A percentile compares a stretch with the other conserved stretches of the same genome.
phyloP scores from a whole-genome alignment of 2,888 invertebrate species.

The Taphrorychus bicolor region DNA sequence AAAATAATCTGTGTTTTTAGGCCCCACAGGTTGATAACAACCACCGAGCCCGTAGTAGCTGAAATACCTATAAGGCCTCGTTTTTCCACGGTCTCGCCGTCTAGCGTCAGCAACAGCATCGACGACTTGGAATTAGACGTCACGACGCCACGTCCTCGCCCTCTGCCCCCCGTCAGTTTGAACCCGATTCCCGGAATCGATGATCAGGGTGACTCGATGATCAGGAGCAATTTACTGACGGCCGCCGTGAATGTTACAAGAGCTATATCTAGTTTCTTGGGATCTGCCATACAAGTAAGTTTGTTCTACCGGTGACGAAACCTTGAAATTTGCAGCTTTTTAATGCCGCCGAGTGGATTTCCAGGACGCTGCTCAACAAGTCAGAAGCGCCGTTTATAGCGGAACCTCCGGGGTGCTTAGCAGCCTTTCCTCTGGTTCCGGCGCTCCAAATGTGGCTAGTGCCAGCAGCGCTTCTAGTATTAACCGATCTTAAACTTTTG shows the following conservation, averaged over 20 bases:
- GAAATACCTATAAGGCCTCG: slow-evolving; percentile 43
- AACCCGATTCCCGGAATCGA: slow-evolving; percentile 56
- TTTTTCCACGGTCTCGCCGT: slow-evolving; percentile 38
- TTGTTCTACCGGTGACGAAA: neutral
- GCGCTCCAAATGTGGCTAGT: slow-evolving; percentile 36
- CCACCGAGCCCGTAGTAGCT: slow-evolving; percentile 34
- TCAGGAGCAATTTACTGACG: slow-evolving; percentile 67
- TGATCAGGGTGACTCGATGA: slow-evolving; percentile 51
- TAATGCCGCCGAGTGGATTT: slow-evolving; percentile 30
- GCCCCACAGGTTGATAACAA: slow-evolving; percentile 41
- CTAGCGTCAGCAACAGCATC: slow-evolving; percentile 45
- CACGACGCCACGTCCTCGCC: slow-evolving; percentile 37
- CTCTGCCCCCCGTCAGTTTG: slow-evolving; percentile 55
- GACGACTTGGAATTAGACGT: slow-evolving; percentile 40
- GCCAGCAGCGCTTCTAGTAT: slow-evolving; percentile 20
- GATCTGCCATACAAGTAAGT: slow-evolving; percentile 76
- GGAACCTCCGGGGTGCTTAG: slow-evolving; percentile 45
- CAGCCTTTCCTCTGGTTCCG: slow-evolving; percentile 43
- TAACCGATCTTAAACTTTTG: neutral
- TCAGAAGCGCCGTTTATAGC: slow-evolving; percentile 47
- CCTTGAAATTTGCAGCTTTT: neutral
- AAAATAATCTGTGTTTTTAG: no score
- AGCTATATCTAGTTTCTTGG: slow-evolving; percentile 79
- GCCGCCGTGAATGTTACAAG: slow-evolving; percentile 80
- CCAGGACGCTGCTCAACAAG: slow-evolving; percentile 52